Conservation (phyloP, 2,888 invertebrate genomes). For the Stictocephala bisonia region DNA sequence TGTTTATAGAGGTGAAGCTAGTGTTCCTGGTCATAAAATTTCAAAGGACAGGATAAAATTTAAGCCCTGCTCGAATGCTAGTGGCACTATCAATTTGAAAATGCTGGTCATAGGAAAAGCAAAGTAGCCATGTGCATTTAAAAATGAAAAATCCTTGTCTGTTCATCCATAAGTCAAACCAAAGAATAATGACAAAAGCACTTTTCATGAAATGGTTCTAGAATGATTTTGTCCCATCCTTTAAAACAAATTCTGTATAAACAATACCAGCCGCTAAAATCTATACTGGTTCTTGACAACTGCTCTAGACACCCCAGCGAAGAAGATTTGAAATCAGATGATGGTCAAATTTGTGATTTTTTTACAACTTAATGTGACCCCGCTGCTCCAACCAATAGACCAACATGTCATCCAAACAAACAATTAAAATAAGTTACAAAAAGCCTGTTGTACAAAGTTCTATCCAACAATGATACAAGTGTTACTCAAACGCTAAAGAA, state of each 20-base stretch:
- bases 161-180: constrained; percentile 54
- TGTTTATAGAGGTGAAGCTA: constrained; percentile 54
- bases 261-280: no score
- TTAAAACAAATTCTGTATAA: constrained; percentile 22
- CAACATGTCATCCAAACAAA: no score
- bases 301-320: neutral
- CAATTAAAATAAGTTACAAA: no score
- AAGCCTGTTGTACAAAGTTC: no score
- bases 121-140: constrained; percentile 45
- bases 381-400: no score
- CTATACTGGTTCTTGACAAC: constrained; percentile 33
- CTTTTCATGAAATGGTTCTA: constrained; percentile 31
- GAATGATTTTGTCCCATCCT: constrained; percentile 8
- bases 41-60: constrained; percentile 57
- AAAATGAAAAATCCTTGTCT: constrained; percentile 58
- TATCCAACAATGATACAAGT: no score
- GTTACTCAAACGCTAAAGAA: no score
- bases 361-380: no score
- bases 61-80: constrained; percentile 60
- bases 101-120: constrained; percentile 55
- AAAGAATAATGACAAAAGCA: constrained; percentile 15
- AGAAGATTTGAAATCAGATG: no score
- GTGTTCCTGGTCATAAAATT: constrained; percentile 58
- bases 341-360: no score
- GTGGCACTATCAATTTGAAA: constrained; percentile 57